Conservation (phyloP, 2,888 invertebrate species). For the Notodonta ziczac region DNA sequence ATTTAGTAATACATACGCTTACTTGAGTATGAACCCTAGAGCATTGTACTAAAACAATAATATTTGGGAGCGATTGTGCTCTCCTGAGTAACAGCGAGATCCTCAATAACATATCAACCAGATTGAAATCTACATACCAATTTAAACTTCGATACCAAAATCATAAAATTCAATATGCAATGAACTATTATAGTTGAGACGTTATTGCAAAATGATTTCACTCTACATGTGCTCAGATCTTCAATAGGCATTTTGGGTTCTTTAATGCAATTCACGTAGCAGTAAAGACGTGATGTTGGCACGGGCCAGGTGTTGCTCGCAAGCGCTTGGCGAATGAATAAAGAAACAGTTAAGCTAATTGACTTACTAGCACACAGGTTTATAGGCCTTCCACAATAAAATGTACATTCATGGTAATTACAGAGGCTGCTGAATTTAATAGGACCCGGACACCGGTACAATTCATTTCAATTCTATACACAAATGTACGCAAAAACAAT, state of each 20-base stretch:
- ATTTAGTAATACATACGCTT: neutral
- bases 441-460: neutral
- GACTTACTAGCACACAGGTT: neutral
- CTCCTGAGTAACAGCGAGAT: slow-evolving; percentile 19
- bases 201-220: neutral
- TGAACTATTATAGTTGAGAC: neutral
- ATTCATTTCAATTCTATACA: neutral
- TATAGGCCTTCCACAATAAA: neutral
- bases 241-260: slow-evolving; percentile 16
- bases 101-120: neutral
- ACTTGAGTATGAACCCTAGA: slow-evolving; percentile 13
- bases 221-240: slow-evolving; percentile 14
- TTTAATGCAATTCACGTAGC: slow-evolving; percentile 17
- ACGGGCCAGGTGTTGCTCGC: slow-evolving; percentile 2
- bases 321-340: slow-evolving; percentile 3
- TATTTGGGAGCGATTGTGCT: slow-evolving; percentile 54
- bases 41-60: slow-evolving; percentile 57
- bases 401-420: neutral
- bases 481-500: neutral
- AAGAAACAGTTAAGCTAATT: slow-evolving; percentile 1
- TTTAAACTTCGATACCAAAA: slow-evolving; percentile 5
- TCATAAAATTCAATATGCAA: neutral
- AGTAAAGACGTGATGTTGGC: neutral
- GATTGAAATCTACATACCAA: slow-evolving; percentile 5
- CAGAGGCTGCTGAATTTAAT: neutral